These are phyloP conservation scores for Coregonus ussuriensis DNA, from an alignment of 2,797 vertebrate genomes.

Conservation along the genomic window DNA sequence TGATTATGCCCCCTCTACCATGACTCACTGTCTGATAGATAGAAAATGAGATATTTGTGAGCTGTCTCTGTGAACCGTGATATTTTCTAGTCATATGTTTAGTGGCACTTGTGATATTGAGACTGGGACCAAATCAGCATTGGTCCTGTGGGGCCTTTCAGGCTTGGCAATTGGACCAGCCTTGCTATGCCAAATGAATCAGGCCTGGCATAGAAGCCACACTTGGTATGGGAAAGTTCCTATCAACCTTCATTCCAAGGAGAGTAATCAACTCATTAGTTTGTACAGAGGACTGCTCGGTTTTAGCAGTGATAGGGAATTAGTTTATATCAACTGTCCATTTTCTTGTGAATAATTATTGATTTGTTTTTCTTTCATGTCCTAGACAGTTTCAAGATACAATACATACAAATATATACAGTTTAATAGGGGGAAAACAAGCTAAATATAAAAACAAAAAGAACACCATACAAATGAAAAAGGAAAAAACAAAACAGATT, in stretches of 20 bases:
- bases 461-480: too few species aligned
- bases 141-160: neutral
- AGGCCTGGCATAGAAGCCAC: neutral
- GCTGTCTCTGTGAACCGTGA: neutral
- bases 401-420: too few species aligned
- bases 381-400: too few species aligned
- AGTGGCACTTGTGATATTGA: neutral
- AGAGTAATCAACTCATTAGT: neutral
- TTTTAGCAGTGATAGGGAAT: neutral
- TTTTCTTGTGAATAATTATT: too few species aligned
- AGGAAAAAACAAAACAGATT: too few species aligned
- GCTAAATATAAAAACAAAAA: too few species aligned
- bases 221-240: neutral
- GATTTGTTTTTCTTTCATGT: rapidly evolving
- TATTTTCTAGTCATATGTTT: neutral
- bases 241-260: neutral
- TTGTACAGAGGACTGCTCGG: neutral
- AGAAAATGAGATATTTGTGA: neutral
- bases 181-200: neutral
- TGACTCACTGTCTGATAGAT: neutral
- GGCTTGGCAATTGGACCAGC: neutral
- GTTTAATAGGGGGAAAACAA: too few species aligned
- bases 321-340: neutral
- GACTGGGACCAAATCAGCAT: neutral
- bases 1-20: too few species aligned